A percentile compares a stretch with the other conserved stretches of the same genome.
Evolutionary conservation across 2,888 invertebrate genomes (phyloP).

Genomic region (Polylopha cassiicola): DNA sequence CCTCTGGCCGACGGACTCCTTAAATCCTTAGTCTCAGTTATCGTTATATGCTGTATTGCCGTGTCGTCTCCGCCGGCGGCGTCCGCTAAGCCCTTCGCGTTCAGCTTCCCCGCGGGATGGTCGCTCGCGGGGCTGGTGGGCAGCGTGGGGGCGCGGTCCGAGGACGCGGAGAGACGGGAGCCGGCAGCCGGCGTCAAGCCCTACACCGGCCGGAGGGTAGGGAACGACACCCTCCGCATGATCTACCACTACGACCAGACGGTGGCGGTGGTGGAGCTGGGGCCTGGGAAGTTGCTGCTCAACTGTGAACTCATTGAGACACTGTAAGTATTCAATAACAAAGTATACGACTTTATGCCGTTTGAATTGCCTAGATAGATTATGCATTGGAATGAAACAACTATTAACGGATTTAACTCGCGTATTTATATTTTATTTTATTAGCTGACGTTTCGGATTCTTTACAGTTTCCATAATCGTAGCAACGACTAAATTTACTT

Average conservation of each 20-base stretch:
- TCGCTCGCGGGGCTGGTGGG: constrained; percentile 67
- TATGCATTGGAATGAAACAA: too few species aligned
- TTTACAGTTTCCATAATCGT: too few species aligned
- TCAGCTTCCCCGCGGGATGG: constrained; percentile 70
- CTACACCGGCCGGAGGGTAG: constrained; percentile 80
- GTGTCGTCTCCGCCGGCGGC: constrained; percentile 65
- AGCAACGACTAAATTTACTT: too few species aligned
- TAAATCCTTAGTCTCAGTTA: constrained; percentile 59
- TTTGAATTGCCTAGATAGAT: too few species aligned
- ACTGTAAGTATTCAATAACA: constrained; percentile 81
- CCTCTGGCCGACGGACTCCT: constrained; percentile 62
- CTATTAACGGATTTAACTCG: too few species aligned
- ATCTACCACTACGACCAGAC: constrained; percentile 90
- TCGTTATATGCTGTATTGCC: constrained; percentile 65
- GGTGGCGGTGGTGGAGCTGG: constrained; percentile 88
- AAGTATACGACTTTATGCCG: too few species aligned
- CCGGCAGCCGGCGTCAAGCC: constrained; percentile 71
- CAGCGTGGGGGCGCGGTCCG: constrained; percentile 53
- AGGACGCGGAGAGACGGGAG: constrained; percentile 48
- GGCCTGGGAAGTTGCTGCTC: constrained; percentile 81
- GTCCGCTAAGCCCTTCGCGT: constrained; percentile 67
- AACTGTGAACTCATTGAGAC: constrained; percentile 92
- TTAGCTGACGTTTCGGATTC: too few species aligned
- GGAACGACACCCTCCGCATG: constrained; percentile 82
- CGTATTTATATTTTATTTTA: too few species aligned